Conservation (phyloP, 2,888 invertebrate genomes). For the Chymomyza amoena region DNA sequence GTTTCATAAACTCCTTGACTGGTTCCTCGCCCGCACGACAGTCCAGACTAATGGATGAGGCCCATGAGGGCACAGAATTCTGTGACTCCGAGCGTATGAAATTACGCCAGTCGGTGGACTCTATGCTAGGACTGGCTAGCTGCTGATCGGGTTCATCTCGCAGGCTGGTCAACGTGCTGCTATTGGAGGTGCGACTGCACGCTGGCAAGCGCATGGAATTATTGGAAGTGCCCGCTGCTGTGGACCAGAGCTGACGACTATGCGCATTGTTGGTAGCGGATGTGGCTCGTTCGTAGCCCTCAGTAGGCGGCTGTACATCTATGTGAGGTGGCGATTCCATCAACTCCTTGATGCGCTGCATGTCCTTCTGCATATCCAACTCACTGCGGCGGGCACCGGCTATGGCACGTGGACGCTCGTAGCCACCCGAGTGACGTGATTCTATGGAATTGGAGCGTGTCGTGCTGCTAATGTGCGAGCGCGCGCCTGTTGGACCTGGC, state of each 20-base stretch:
- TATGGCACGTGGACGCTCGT: slow-evolving; percentile 69
- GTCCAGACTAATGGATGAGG: slow-evolving; percentile 82
- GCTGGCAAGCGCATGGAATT: slow-evolving; percentile 64
- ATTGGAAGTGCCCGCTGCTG: slow-evolving; percentile 22
- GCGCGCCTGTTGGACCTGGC: slow-evolving; percentile 47
- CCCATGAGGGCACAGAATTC: slow-evolving; percentile 83
- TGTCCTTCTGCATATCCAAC: slow-evolving; percentile 74
- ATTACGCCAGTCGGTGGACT: slow-evolving; percentile 80
- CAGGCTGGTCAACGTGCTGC: slow-evolving; percentile 82
- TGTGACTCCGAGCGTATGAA: slow-evolving; percentile 81
- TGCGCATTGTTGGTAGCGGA: not conserved
- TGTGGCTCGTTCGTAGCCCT: slow-evolving; percentile 33
- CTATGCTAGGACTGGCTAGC: slow-evolving; percentile 80
- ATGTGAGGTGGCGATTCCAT: slow-evolving; percentile 68
- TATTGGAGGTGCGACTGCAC: slow-evolving; percentile 77
- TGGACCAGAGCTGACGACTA: slow-evolving; percentile 36
- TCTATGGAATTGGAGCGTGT: slow-evolving; percentile 77
- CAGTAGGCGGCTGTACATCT: slow-evolving; percentile 76
- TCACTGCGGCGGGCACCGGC: slow-evolving; percentile 76
- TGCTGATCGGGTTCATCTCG: slow-evolving; percentile 81
- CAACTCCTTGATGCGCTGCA: slow-evolving; percentile 68
- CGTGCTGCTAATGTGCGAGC: slow-evolving; percentile 71
- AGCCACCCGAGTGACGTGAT: slow-evolving; percentile 74
- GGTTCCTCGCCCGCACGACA: slow-evolving; percentile 81
- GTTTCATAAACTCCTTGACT: slow-evolving; percentile 84